Base-by-base conservation (phyloP, 2,113 vertebrate species). In the Pandion haliaetus region DNA sequence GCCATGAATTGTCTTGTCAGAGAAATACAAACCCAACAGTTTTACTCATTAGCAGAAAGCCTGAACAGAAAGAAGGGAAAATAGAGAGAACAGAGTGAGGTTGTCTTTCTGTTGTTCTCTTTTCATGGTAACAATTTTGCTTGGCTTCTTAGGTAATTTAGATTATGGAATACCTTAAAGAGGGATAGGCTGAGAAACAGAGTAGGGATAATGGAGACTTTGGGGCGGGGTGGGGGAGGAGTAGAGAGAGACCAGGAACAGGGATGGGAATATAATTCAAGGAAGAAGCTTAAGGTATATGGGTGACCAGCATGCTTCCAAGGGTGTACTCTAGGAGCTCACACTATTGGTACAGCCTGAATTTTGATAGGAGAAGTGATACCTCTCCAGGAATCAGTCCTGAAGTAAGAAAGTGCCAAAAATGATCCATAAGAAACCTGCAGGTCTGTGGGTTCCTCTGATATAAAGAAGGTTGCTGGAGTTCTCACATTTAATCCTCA, bases 11-110 rank as follows among this genome's bases (percentile, higher is more conserved):
- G 42, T 84, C 72, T 92, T 94, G 65, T 62, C 55, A 71, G 47
- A 74, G 69, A 50, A 86, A 65, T 86, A 89, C 20, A 74, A 91
- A 94, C 2, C 31, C 7, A 74, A 7, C 10, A 20, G 25, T 62
- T 86, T 45, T 54, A 62, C 45, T 91, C 77, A 84, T 94, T 93
- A 95, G 12, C 29, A 83, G 55, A 40, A 97, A 88, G 62, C 4
- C 6, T 74, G 69, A 74, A 47, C 3, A 47, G 21, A 67, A 50
- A n/a, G 26, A 67, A 59, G 3, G 31, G 4, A 42, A n/a, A 61
- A 45, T 0, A 36, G 25, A 34, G 14, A 59, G 2, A 82, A 61
- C 10, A 49, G 21, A 58, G 8, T 49, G 6, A 2, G 2, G 3
- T 6, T 50, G 5, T 21, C 8, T 72, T 78, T 62, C n/a, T 76